phyloP scores from a whole-genome alignment of 2,888 invertebrate genomes.

The Sialis lutaria region DNA sequence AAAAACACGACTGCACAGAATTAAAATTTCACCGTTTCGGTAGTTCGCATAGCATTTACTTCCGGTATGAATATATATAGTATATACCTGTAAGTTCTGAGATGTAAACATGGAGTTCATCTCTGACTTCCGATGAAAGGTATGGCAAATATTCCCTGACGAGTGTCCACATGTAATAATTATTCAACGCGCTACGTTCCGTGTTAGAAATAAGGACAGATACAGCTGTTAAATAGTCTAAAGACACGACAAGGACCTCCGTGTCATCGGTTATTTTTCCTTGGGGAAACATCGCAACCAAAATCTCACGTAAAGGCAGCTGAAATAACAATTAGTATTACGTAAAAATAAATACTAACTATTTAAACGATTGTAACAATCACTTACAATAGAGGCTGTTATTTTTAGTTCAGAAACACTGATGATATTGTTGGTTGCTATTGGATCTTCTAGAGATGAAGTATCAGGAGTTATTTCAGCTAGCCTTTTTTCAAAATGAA shows the following conservation, averaged over 20 bases:
- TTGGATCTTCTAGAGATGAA: conserved; percentile 20
- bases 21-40: background rate
- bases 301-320: conserved; percentile 27
- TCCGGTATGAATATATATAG: background rate
- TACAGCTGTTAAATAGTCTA: conserved; percentile 31
- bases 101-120: conserved; percentile 17
- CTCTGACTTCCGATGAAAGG: conserved; percentile 26
- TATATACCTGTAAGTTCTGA: conserved; percentile 18
- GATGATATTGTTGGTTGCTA: conserved; percentile 22
- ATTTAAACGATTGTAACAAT: background rate
- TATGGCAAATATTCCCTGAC: conserved; percentile 33
- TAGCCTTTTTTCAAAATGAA: conserved; percentile 33
- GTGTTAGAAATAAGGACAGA: conserved; percentile 31
- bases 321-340: conserved; percentile 14
- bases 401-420: conserved; percentile 25
- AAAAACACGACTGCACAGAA: background rate
- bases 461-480: conserved; percentile 30
- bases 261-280: conserved; percentile 30
- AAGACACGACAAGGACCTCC: conserved; percentile 30
- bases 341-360: background rate
- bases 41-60: background rate
- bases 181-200: conserved; percentile 32
- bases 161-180: conserved; percentile 39
- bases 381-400: conserved; percentile 24
- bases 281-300: conserved; percentile 29